These are phyloP conservation scores for Rhodeus uyekii DNA, from an alignment of 2,797 vertebrate genomes.

Conservation along the genomic window DNA sequence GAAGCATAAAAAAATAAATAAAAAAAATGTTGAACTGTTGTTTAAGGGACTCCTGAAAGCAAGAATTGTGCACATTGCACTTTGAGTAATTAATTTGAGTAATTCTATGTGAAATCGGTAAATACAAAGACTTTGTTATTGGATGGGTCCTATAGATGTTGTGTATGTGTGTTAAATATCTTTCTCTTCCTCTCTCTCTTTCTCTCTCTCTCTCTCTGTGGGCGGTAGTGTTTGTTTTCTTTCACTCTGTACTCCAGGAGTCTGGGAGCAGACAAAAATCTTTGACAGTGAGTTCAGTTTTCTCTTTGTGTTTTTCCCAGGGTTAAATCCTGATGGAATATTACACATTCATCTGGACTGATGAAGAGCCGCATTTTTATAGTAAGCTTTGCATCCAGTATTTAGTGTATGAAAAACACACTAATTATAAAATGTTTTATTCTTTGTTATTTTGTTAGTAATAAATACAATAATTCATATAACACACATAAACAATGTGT, in stretches of 20 bases:
- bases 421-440: neutral
- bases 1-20: too few species aligned
- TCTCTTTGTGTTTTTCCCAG: constrained; percentile 29
- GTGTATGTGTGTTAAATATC: too few species aligned
- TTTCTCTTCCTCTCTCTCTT: neutral
- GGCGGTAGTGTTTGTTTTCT: constrained; percentile 19
- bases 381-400: neutral
- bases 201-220: neutral
- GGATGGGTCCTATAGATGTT: too few species aligned
- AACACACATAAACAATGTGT: neutral
- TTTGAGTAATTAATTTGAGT: too few species aligned
- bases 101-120: too few species aligned
- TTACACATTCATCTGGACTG: neutral
- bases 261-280: constrained; percentile 4
- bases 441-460: neutral
- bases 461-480: too few species aligned
- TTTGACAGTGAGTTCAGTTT: constrained; percentile 15
- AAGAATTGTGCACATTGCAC: too few species aligned
- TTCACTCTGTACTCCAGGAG: constrained; percentile 8
- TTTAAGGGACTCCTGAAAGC: too few species aligned
- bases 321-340: neutral
- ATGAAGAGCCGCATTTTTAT: neutral
- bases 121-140: too few species aligned
- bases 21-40: too few species aligned
- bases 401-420: constrained; percentile 22